phyloP scores from a whole-genome alignment of 2,888 invertebrate genomes.

The Nycteola revayana region DNA sequence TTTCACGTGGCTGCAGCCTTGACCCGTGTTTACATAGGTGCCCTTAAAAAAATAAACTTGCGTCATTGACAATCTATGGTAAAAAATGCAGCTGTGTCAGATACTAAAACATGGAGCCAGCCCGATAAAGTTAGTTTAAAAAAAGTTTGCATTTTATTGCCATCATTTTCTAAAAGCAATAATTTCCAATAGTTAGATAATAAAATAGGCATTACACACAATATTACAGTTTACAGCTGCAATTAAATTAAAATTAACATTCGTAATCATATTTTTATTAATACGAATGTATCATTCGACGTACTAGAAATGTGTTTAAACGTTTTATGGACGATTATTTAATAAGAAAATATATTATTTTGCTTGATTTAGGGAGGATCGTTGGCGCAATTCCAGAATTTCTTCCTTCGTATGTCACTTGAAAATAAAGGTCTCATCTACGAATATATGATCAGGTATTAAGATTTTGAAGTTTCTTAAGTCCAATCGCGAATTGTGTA shows the following conservation, averaged over 20 bases:
- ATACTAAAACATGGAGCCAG: no score
- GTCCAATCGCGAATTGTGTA: conserved; percentile 32
- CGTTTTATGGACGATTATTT: no score
- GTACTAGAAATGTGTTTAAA: no score
- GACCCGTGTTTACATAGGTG: conserved; percentile 41
- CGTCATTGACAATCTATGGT: no score
- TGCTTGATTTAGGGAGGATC: conserved; percentile 69
- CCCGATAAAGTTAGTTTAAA: no score
- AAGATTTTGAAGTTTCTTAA: conserved; percentile 15
- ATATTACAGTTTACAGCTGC: conserved; percentile 10
- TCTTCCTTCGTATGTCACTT: conserved; percentile 47
- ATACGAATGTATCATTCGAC: no score
- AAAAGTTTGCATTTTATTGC: conserved; percentile 5
- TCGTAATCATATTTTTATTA: conserved; percentile 4
- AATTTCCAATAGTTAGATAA: conserved; percentile 5
- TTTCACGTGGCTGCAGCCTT: conserved; percentile 38
- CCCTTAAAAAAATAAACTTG: no score
- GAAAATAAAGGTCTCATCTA: conserved; percentile 47
- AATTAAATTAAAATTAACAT: conserved; percentile 15
- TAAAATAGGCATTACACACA: conserved; percentile 8
- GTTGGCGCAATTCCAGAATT: conserved; percentile 72
- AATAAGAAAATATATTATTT: conserved; percentile 19
- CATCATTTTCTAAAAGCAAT: conserved; percentile 5
- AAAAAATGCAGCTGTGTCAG: conserved; percentile 3
- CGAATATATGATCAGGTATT: conserved; percentile 33